These are phyloP conservation scores for Molossus alvarezi DNA, from an alignment of 2,797 vertebrate genomes.

Conservation along the genomic window DNA sequence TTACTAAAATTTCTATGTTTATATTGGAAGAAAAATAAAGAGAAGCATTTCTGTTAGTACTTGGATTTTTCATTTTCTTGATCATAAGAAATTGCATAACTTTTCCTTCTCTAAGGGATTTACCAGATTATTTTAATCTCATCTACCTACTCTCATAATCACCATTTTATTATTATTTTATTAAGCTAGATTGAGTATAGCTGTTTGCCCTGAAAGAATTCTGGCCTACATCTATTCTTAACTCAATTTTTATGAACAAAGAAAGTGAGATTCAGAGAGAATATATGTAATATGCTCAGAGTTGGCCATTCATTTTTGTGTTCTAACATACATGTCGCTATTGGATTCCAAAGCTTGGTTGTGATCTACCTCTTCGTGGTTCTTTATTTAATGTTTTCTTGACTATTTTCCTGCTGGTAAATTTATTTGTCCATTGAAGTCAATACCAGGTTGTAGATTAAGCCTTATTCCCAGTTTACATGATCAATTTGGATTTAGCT, in stretches of 20 bases:
- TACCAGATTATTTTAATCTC: not conserved
- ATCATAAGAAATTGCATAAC: not conserved
- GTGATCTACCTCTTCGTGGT: not conserved
- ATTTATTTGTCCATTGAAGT: not conserved
- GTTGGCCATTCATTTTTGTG: not conserved
- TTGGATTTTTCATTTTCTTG: not conserved
- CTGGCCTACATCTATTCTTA: not conserved
- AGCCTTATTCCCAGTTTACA: not conserved
- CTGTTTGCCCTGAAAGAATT: not conserved
- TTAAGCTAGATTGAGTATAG: not conserved
- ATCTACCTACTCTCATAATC: not conserved
- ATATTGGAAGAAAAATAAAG: not conserved
- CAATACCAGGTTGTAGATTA: not conserved
- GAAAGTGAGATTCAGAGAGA: not conserved
- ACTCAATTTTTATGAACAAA: not conserved
- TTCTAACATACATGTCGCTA: not conserved
- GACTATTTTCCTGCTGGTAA: not conserved
- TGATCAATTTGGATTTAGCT: not conserved
- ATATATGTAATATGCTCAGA: not conserved
- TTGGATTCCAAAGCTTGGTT: not conserved
- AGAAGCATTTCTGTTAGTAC: not conserved
- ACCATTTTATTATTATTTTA: not conserved
- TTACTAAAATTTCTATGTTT: not conserved
- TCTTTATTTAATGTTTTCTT: constrained; percentile 40
- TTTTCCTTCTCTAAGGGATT: not conserved